Evolutionary conservation across 2,113 vertebrate genomes (phyloP), one percentile per base, ranked within the genome.

Genomic region (Rhagologus leucostigma): DNA sequence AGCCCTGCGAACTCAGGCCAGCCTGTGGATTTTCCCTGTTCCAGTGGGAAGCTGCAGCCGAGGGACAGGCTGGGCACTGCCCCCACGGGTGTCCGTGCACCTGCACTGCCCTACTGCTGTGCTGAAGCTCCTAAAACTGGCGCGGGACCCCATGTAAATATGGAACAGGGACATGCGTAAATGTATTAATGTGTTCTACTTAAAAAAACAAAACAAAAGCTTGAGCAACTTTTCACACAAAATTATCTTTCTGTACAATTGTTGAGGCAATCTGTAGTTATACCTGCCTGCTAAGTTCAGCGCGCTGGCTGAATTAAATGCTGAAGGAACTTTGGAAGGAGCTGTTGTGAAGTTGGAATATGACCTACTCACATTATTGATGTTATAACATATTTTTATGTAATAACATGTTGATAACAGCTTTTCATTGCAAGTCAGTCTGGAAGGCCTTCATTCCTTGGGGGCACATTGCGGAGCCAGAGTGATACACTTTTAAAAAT

Each of bases 1-100:
- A n/a, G n/a, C n/a, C n/a, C n/a, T n/a, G n/a, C n/a, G n/a, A n/a
- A n/a, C n/a, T n/a, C n/a, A n/a, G n/a, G n/a, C n/a, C n/a, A n/a
- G 39, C 9, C 39, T 39, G 39, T 39, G 39, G 39, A 11, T 39
- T 39, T 11, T 39, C 41, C 41, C 44, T 44, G 44, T 16, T 19
- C 18, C 44, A 44, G 44, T 3, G 44, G 44, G 37, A 10, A 37
- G 39, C n/a, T 67, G 60, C 16, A 67, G 42, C 57, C 3, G 1
- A 11, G 52, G 37, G 44, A 5, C 1, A 11, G 30, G 47, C 9
- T 41, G 68, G 49, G 37, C n/a, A 30, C 13, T 35, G 42, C 4
- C 12, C 46, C 52, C 21, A 1, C 0, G 5, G 21, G 10, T 5
- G 2, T 42, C 76, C 2, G 3, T 22, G 44, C 22, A 24, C 24